Evolutionary conservation across 1,140 invertebrate species (phyloP).

Genomic region (Bombyx mandarina): DNA sequence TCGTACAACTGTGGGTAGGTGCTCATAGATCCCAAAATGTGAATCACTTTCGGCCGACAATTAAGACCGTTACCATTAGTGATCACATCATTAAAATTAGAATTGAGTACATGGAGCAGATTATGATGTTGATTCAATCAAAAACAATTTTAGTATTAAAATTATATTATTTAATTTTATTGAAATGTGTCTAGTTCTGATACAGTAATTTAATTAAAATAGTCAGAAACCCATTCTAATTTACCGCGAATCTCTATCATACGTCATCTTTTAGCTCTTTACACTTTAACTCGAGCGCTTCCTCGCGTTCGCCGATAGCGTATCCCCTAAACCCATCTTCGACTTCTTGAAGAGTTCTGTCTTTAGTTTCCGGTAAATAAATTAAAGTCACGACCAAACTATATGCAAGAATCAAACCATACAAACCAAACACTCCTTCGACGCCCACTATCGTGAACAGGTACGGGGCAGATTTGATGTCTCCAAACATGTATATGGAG

Average conservation of each 20-base stretch:
- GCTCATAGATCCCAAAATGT: no score
- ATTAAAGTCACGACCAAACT: slow-evolving; percentile 21
- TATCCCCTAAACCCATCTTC: slow-evolving; percentile 41
- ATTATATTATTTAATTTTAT: no score
- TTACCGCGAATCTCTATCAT: slow-evolving; percentile 35
- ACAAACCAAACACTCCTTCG: slow-evolving; percentile 27
- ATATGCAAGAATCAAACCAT: slow-evolving; percentile 20
- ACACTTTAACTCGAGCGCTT: slow-evolving; percentile 33
- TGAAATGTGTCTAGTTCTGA: no score
- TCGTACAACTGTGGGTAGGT: no score
- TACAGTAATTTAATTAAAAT: no score
- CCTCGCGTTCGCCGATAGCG: slow-evolving; percentile 28
- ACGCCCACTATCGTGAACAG: slow-evolving; percentile 26
- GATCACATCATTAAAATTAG: no score
- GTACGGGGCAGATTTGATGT: slow-evolving; percentile 30
- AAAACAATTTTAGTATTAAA: no score
- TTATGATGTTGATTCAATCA: no score
- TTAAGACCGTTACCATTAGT: no score
- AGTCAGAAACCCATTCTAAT: neutral
- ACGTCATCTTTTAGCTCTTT: slow-evolving; percentile 24
- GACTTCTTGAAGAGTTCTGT: slow-evolving; percentile 38
- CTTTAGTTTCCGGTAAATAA: slow-evolving; percentile 38
- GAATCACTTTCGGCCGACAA: no score
- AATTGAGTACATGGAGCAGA: no score
- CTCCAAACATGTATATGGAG: slow-evolving; percentile 32